Percentiles rank a stretch among this genome's conserved stretches.
phyloP scores from a whole-genome alignment of 2,113 vertebrate genomes.

The Saccopteryx leptura region DNA sequence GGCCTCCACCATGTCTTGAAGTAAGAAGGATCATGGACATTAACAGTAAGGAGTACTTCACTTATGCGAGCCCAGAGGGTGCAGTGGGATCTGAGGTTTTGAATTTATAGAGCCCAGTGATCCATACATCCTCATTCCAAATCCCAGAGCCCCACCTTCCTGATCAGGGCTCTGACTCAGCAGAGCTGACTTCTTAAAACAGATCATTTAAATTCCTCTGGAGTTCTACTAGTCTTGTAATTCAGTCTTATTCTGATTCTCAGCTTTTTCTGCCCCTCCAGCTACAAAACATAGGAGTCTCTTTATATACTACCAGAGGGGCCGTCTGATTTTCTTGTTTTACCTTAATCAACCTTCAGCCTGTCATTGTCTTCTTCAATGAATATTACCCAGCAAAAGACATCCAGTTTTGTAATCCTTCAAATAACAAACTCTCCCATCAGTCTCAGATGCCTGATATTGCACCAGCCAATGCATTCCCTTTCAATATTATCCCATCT shows the following conservation, averaged over 20 bases:
- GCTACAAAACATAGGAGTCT: neutral
- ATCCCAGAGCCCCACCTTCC: neutral
- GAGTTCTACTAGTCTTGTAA: neutral
- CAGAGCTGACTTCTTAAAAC: neutral
- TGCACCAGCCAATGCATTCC: neutral
- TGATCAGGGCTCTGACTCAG: neutral
- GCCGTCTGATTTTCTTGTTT: neutral
- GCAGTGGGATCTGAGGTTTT: neutral
- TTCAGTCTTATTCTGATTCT: slow-evolving; percentile 8
- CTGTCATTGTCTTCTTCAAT: neutral
- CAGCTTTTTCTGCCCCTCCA: neutral
- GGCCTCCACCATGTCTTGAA: neutral
- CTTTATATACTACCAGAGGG: neutral
- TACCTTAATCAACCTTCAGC: neutral
- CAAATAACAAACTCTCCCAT: neutral
- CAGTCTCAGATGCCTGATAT: neutral
- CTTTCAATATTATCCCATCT: neutral
- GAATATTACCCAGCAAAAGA: neutral
- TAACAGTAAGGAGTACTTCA: neutral
- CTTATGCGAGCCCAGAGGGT: neutral
- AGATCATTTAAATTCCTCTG: neutral
- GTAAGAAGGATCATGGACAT: neutral
- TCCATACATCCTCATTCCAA: neutral
- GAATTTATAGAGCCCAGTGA: neutral
- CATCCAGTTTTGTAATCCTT: neutral